Base-by-base conservation (phyloP, 2,888 invertebrate genomes). In the Boloria selene region DNA sequence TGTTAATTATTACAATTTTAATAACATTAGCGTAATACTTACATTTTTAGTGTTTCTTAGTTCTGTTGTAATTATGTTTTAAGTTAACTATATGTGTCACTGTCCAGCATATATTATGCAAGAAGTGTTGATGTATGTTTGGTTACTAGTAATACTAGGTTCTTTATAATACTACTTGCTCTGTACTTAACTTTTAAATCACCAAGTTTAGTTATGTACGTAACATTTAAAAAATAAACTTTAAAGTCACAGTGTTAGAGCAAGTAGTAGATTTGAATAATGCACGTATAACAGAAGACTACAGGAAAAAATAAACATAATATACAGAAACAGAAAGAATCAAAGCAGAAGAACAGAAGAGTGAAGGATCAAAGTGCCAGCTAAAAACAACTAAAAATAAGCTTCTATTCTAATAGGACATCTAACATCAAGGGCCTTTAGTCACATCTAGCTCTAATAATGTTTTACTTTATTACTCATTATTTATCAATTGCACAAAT, bases 351-450 rank as follows among this genome's bases (percentile, higher is more conserved):
- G 73, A 88, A 90, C 85, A 79, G 75, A 91, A 88, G 83, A 80
- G 91, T 92, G 91, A 82, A 82, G 76, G 82, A 86, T 84, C 84
- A 78, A 87, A 89, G 92, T 92, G 92, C 92, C 86, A 88, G 86
- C 92, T 92, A 91, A 80, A 83, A 91, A 87, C 74, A 68, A 89
- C 83, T 66, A 69, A 90, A 88, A 86, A 78, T 75, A 92, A 92
- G 91, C 91, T 47, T 70, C 90, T 87, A 90, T 69, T 63, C 87
- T 87, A 87, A 84, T 75, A 88, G 91, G 90, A 90, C 87, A 79
- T 81, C 86, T 88, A 90, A 89, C 86, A 88, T 76, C 79, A 77
- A 87, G 71, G 75, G 78, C 62, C 70, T 73, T 79, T 74, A 73
- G 31, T 31, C 50, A 38, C 18, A 47, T 58, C 18, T 64, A 51